phyloP scores from a whole-genome alignment of 1,140 invertebrate genomes.

The Ephestia elutella region DNA sequence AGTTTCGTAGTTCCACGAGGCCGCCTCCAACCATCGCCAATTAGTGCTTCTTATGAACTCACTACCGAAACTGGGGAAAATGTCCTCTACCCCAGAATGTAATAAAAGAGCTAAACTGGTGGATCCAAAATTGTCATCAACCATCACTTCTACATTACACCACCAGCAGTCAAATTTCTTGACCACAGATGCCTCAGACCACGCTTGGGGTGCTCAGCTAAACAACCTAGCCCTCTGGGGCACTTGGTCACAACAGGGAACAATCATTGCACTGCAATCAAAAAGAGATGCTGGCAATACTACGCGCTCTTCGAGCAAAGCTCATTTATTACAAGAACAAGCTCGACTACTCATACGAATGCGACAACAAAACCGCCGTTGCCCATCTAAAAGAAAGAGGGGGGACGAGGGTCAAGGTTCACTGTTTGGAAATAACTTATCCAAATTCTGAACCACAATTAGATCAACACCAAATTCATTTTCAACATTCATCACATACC shows the following conservation, averaged over 20 bases:
- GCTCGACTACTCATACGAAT: conserved; percentile 33
- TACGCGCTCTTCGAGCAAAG: conserved; percentile 23
- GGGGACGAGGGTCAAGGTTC: conserved; percentile 40
- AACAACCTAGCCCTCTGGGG: conserved; percentile 19
- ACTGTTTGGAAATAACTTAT: conserved; percentile 35
- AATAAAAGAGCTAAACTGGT: too few species aligned
- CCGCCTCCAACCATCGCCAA: too few species aligned
- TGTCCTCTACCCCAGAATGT: too few species aligned
- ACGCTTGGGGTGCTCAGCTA: conserved; percentile 42
- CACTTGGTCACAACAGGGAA: conserved; percentile 26
- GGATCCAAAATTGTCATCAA: too few species aligned
- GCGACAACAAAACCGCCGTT: conserved; percentile 50
- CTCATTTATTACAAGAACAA: conserved; percentile 8
- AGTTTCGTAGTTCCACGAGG: too few species aligned
- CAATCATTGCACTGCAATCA: conserved; percentile 32
- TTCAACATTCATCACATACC: conserved; percentile 33
- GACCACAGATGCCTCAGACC: conserved; percentile 35
- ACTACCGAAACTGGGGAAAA: too few species aligned
- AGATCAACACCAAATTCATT: conserved; percentile 29
- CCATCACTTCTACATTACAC: conserved; percentile 17
- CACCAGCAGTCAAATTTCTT: conserved; percentile 26
- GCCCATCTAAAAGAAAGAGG: conserved; percentile 43
- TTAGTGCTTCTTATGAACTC: too few species aligned
- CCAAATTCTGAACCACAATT: conserved; percentile 26
- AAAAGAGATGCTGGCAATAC: conserved; percentile 42